Base-by-base conservation (phyloP, 2,113 vertebrate genomes). In the Apteryx mantelli region DNA sequence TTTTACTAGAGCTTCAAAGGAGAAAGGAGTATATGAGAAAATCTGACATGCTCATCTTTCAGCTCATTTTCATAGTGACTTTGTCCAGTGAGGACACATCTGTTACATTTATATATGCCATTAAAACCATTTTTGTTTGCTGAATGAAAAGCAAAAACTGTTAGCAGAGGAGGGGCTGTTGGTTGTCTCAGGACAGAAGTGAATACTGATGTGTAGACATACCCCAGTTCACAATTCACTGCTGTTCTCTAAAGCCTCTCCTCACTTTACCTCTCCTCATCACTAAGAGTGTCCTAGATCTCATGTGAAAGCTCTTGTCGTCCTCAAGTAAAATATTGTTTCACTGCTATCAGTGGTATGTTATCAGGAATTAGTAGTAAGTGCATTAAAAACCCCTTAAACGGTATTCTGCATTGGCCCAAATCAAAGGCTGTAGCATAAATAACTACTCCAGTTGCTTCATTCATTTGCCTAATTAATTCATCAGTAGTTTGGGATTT, bases 361-460 rank as follows among this genome's bases (percentile, higher is more conserved):
- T 30, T 52, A 15, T 55, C 34, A 83, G 46, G 16, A 91, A 38
- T 83, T 56, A 80, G 13, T 28, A 83, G 5, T 24, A 66, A 46
- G 7, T 28, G 8, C 14, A 56, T n/a, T 71, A 76, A 71, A 52
- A 4, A 6, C 4, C 10, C 15, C 4, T 38, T 61, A 80, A 75
- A 89, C 4, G 1, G 0, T 52, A 34, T 9, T 89, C 34, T 44
- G 8, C 14, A 7, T 1, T n/a, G 38, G 28, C 8, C 28, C 19
- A 38, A 17, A 56, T 71, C 19, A 82, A 78, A 84, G 7, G 26
- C 15, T 71, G 32, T 24, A 83, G 6, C 24, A 50, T 25, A 87
- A 86, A 63, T 32, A 82, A 36, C 15, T 4, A 25, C 24, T 70
- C 18, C 7, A 40, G 20, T 46, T 74, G 8, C 13, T 58, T 94